phyloP scores from a whole-genome alignment of 1,140 invertebrate genomes.

The Mactra quadrangularis region DNA sequence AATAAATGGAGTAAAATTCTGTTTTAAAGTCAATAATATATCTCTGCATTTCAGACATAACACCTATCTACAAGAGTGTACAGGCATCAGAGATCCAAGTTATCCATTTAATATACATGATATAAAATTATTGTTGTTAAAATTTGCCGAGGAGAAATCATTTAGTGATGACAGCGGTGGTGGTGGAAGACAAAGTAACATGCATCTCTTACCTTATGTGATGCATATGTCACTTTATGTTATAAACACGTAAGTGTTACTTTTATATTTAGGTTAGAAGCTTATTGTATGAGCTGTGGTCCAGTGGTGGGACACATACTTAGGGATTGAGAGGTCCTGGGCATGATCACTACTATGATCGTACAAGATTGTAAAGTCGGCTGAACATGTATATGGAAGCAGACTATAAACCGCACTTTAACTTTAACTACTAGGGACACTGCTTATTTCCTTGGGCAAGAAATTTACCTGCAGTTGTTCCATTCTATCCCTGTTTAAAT shows the following conservation, averaged over 20 bases:
- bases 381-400: too few species aligned
- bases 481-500: too few species aligned
- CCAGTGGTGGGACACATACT: too few species aligned
- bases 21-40: too few species aligned
- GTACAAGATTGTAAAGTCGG: too few species aligned
- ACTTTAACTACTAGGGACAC: too few species aligned
- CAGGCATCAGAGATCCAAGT: conserved; percentile 81
- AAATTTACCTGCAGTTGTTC: too few species aligned
- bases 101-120: conserved; percentile 94
- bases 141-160: conserved; percentile 96
- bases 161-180: conserved; percentile 98
- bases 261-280: not conserved
- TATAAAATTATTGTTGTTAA: conserved; percentile 93
- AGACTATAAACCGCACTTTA: too few species aligned
- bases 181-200: conserved; percentile 98
- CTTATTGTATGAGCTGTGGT: not conserved
- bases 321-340: too few species aligned
- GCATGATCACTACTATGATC: not conserved
- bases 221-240: conserved; percentile 98
- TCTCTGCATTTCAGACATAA: conserved; percentile 85
- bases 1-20: too few species aligned
- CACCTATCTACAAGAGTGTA: conserved; percentile 84
- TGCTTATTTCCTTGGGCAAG: too few species aligned
- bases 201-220: conserved; percentile 97
- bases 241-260: conserved; percentile 94